These are phyloP conservation scores for Eupleurogrammus muticus DNA, from an alignment of 2,797 vertebrate species.

Conservation along the genomic window DNA sequence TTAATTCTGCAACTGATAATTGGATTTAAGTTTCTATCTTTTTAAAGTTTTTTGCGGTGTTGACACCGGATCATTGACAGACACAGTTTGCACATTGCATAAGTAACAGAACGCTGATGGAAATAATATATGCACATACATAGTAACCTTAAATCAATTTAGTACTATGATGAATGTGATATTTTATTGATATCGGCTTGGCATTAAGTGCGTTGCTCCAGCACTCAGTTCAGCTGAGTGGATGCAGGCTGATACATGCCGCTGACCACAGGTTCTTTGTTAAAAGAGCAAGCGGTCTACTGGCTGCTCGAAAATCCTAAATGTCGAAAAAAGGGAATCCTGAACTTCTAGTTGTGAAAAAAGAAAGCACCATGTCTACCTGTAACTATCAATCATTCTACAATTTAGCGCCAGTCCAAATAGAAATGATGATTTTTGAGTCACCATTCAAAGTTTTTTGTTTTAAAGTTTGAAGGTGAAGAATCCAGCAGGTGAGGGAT, in stretches of 20 bases:
- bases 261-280: constrained; percentile 4
- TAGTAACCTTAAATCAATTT: neutral
- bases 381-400: neutral
- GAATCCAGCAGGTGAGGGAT: neutral
- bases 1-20: neutral
- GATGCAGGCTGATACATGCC: neutral
- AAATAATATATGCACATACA: neutral
- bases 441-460: neutral
- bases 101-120: neutral
- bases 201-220: constrained; percentile 10
- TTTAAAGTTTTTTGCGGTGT: neutral
- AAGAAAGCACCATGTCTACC: neutral
- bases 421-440: neutral
- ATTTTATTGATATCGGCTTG: constrained; percentile 5
- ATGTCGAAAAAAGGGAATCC: constrained; percentile 3
- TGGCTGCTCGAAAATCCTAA: constrained; percentile 24
- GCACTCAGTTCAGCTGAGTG: constrained; percentile 9
- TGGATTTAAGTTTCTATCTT: constrained; percentile 16
- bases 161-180: constrained; percentile 1
- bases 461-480: neutral
- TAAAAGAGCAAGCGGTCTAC: neutral
- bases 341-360: neutral
- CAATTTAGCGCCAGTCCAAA: neutral
- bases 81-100: neutral
- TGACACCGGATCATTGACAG: neutral